A percentile compares a stretch with the other conserved stretches of the same genome.
phyloP scores from a whole-genome alignment of 1,140 invertebrate species.

The Drosophila busckii region DNA sequence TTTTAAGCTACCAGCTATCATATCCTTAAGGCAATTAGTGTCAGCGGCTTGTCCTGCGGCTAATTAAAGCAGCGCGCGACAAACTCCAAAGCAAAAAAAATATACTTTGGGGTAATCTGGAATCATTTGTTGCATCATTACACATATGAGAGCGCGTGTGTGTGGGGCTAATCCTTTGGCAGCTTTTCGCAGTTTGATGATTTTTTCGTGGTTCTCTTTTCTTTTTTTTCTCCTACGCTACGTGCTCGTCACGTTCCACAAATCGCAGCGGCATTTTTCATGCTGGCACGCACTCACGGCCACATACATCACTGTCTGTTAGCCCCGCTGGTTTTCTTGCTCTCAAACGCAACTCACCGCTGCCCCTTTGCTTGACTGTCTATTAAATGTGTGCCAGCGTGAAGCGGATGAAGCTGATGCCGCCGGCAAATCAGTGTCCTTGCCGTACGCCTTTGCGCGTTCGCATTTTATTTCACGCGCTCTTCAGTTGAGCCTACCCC shows the following conservation, averaged over 20 bases:
- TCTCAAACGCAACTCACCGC: not conserved
- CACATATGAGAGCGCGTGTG: constrained; percentile 50
- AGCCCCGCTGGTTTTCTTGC: too few species aligned
- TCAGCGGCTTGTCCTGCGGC: constrained; percentile 19
- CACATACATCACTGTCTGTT: constrained; percentile 62
- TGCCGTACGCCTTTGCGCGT: constrained; percentile 26
- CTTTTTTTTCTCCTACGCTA: not conserved
- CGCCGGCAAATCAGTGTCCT: constrained; percentile 45
- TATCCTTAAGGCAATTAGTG: constrained; percentile 35
- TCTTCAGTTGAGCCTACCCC: constrained; percentile 17
- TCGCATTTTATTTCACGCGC: constrained; percentile 45
- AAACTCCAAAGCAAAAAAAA: constrained; percentile 37
- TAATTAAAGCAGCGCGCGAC: constrained; percentile 46
- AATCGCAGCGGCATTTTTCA: constrained; percentile 45
- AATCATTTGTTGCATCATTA: constrained; percentile 71
- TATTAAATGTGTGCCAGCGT: constrained; percentile 61
- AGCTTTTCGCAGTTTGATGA: constrained; percentile 19
- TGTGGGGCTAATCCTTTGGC: constrained; percentile 53
- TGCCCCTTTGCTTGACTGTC: constrained; percentile 18
- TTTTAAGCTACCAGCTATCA: constrained; percentile 48
- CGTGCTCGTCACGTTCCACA: constrained; percentile 49
- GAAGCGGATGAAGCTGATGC: constrained; percentile 48
- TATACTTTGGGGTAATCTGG: too few species aligned
- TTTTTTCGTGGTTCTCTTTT: constrained; percentile 7
- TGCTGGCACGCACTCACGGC: constrained; percentile 24